Base-by-base conservation (phyloP, 2,113 vertebrate genomes). In the Sitta europaea region DNA sequence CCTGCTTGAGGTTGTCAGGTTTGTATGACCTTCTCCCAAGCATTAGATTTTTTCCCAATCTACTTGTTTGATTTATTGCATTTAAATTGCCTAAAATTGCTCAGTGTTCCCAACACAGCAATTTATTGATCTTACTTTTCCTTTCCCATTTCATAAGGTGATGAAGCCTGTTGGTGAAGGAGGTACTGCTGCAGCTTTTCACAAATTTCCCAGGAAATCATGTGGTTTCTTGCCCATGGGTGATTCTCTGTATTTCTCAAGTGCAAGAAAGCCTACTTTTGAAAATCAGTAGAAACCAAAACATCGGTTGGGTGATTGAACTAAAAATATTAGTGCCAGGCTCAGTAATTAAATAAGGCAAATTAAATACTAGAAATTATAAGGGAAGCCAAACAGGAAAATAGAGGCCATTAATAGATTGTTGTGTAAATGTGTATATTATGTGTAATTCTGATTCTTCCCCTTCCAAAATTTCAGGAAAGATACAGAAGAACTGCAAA, bases 51-150 rank as follows among this genome's bases (percentile, higher is more conserved):
- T 96, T 79, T 51, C 48, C 45, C 42, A 43, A 48, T 36, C 40
- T 72, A 28, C 29, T 77, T 54, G 93, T 95, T 90, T 78, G 77
- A 87, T 93, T 86, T 93, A 79, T 87, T 80, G 53, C 13, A 36
- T 92, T 87, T 94, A 85, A 92, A 70, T 59, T 58, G 38, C 62
- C 53, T 94, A 65, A 92, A 72, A 74, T 81, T 74, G 9, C 35
- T 24, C 51, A 29, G 38, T 72, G 35, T 47, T 94, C 38, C 78
- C 77, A 82, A 85, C 72, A 79, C 7, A 11, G 33, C 51, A 25
- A 27, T 96, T 93, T 92, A 55, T 89, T 6, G 9, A 57, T 77
- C 68, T 86, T 92, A 48, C 29, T 74, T 92, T 81, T 84, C 31
- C 29, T 79, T 88, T 86, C 42, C 54, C 11, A 6, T 77, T 88